Conservation (phyloP, 2,113 vertebrate genomes). For the Gorsachius goisagi region DNA sequence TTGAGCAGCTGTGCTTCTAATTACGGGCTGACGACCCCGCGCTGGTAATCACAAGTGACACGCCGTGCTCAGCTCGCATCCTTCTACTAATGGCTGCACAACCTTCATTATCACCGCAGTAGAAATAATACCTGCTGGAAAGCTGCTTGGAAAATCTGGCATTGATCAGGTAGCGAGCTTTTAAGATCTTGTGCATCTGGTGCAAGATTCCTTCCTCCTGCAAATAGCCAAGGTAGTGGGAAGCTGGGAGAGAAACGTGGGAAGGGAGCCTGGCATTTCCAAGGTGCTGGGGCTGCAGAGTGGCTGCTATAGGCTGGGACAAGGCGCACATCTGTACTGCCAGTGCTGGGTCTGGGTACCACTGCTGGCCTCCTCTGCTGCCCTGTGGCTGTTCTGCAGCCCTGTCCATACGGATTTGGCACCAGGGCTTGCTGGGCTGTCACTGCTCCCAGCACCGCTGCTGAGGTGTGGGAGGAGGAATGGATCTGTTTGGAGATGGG, state of each 20-base stretch:
- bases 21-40: neutral
- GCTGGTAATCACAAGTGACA: neutral
- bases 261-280: neutral
- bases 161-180: neutral
- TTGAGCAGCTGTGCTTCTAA: neutral
- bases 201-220: neutral
- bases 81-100: neutral
- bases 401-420: neutral
- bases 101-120: neutral
- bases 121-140: neutral
- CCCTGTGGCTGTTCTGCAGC: neutral
- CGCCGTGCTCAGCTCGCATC: accelerated
- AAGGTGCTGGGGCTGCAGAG: neutral
- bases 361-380: neutral
- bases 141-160: neutral
- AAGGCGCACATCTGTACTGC: neutral
- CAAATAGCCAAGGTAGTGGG: neutral
- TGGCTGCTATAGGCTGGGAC: neutral
- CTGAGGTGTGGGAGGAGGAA: neutral
- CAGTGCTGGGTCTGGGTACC: neutral
- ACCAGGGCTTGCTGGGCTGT: neutral
- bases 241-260: accelerated
- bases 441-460: neutral
- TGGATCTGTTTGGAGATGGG: neutral
- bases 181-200: neutral